Conservation (phyloP, 1,140 invertebrate species). For the Drosophila sturtevanti region DNA sequence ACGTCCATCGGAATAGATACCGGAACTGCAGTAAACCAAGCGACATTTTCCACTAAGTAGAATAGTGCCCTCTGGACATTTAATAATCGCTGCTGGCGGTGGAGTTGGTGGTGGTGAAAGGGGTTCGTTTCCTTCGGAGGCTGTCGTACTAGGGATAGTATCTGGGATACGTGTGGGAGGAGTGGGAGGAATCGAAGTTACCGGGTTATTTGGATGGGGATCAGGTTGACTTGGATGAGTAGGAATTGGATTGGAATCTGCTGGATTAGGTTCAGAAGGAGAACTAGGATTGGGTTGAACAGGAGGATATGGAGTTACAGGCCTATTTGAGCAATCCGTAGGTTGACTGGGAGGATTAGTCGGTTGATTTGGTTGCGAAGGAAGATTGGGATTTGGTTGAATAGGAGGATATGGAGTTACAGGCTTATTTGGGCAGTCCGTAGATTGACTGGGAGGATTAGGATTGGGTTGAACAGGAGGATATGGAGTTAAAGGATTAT, state of each 20-base stretch:
- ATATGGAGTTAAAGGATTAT: not conserved
- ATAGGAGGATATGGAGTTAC: not conserved
- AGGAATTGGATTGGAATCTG: slow-evolving; percentile 11
- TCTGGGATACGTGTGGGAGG: not conserved
- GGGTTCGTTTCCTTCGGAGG: not conserved
- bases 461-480: slow-evolving; percentile 4
- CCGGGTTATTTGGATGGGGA: not conserved
- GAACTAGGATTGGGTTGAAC: slow-evolving; percentile 16
- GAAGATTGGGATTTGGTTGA: not conserved
- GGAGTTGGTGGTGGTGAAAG: slow-evolving; percentile 9
- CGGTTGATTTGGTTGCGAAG: not conserved
- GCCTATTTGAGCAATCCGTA: slow-evolving; percentile 15
- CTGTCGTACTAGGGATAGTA: not conserved
- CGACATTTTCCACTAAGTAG: slow-evolving; percentile 44
- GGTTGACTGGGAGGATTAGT: too few species aligned
- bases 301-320: slow-evolving; percentile 2
- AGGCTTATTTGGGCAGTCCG: slow-evolving; percentile 12
- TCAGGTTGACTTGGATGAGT: not conserved
- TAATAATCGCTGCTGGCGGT: slow-evolving; percentile 28
- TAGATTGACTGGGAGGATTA: too few species aligned
- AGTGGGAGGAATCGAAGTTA: not conserved
- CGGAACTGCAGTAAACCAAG: slow-evolving; percentile 48
- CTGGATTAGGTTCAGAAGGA: not conserved
- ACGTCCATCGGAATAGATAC: slow-evolving; percentile 21
- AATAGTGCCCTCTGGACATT: slow-evolving; percentile 52